These are phyloP conservation scores for Polydrusus cervinus DNA, from an alignment of 2,888 invertebrate species.

Conservation along the genomic window DNA sequence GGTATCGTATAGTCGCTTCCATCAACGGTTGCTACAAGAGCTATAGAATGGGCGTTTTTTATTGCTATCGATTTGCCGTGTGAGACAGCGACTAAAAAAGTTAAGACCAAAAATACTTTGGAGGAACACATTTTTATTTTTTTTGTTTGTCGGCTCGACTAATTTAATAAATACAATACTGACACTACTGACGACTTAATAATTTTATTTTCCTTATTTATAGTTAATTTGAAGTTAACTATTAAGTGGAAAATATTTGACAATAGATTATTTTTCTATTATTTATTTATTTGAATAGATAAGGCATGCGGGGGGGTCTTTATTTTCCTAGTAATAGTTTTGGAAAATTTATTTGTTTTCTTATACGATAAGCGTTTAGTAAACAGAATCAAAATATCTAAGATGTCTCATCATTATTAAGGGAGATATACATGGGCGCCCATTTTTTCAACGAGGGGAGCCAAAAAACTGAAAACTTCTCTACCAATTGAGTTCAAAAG, in stretches of 20 bases:
- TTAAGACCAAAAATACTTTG: constrained; percentile 18
- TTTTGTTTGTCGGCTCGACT: too few species aligned
- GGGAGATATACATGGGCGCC: too few species aligned
- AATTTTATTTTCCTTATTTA: constrained; percentile 1
- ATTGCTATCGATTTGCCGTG: constrained; percentile 38
- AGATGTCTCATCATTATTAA: too few species aligned
- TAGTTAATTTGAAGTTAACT: not conserved
- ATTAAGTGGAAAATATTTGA: constrained; percentile 23
- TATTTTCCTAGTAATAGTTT: not conserved
- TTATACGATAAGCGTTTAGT: not conserved
- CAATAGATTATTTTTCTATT: constrained; percentile 17
- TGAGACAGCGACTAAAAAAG: constrained; percentile 8
- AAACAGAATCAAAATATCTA: not conserved
- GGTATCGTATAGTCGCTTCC: constrained; percentile 27
- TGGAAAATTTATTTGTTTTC: not conserved
- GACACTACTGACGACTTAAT: not conserved
- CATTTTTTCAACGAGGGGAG: too few species aligned
- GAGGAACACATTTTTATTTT: constrained; percentile 26
- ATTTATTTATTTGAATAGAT: not conserved
- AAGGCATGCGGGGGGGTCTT: constrained; percentile 3
- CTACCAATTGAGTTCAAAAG: too few species aligned
- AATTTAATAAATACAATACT: not conserved
- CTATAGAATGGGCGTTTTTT: constrained; percentile 26
- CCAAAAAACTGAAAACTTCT: too few species aligned
- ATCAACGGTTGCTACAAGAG: constrained; percentile 25